Evolutionary conservation across 2,113 vertebrate species (phyloP).

Genomic region (Lampris megalopsis): DNA sequence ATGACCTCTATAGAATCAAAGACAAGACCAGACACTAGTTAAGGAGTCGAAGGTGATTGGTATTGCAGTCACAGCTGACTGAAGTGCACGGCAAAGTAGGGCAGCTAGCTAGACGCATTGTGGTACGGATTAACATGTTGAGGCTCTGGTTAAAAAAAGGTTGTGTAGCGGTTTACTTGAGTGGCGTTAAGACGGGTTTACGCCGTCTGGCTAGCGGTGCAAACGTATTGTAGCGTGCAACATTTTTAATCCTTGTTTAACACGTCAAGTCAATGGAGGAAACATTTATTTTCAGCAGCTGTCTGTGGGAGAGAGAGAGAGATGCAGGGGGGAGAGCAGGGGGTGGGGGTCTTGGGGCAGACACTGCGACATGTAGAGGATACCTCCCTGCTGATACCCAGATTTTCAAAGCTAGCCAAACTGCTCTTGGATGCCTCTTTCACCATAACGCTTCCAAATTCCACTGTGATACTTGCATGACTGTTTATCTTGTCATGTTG

Average conservation of each 20-base stretch:
- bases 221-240: background rate
- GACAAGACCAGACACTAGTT: slow-evolving; percentile 31
- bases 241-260: slow-evolving; percentile 25
- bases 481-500: too few relatives aligned
- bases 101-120: slow-evolving; percentile 10
- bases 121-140: slow-evolving; percentile 18
- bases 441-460: too few relatives aligned
- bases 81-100: slow-evolving; percentile 8
- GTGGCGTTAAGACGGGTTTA: slow-evolving; percentile 7
- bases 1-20: slow-evolving; percentile 41
- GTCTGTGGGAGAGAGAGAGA: too few relatives aligned
- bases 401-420: too few relatives aligned
- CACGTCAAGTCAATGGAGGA: background rate
- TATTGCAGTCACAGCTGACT: slow-evolving; percentile 8
- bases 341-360: too few relatives aligned
- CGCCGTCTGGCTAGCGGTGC: slow-evolving; percentile 9
- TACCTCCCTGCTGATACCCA: too few relatives aligned
- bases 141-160: slow-evolving; percentile 4
- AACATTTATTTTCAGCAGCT: background rate
- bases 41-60: background rate
- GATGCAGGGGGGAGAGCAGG: too few relatives aligned
- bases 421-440: background rate
- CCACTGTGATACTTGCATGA: too few relatives aligned
- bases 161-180: background rate
- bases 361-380: too few relatives aligned